These are phyloP conservation scores for Cottoperca gobio DNA, from an alignment of 2,797 vertebrate genomes.

Conservation along the genomic window DNA sequence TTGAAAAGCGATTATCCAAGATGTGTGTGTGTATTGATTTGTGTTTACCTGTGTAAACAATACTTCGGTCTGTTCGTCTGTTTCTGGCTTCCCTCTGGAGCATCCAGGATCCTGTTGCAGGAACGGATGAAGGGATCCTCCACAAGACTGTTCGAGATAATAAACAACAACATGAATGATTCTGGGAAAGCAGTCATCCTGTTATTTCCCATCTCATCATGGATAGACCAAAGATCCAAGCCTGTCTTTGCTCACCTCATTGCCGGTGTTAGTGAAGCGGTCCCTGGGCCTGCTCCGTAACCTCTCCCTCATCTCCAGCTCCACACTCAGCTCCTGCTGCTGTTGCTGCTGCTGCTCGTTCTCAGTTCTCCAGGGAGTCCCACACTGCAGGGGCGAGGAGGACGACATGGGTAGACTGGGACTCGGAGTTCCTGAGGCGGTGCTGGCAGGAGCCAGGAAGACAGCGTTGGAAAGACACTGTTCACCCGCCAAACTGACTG, in stretches of 20 bases:
- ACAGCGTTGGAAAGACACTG: conserved; percentile 67
- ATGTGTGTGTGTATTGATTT: conserved; percentile 11
- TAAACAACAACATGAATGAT: conserved; percentile 3
- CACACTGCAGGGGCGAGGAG: conserved; percentile 75
- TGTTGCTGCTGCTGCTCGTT: conserved; percentile 79
- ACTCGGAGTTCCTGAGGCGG: conserved; percentile 80
- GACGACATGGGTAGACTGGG: conserved; percentile 82
- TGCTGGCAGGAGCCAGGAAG: conserved; percentile 77
- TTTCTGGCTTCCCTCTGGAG: conserved; percentile 58
- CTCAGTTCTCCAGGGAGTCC: conserved; percentile 78
- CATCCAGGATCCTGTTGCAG: conserved; percentile 87
- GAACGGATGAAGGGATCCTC: conserved; percentile 85
- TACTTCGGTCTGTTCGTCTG: conserved; percentile 65
- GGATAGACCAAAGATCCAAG: not conserved
- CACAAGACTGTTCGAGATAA: conserved; percentile 66
- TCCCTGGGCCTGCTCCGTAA: conserved; percentile 84
- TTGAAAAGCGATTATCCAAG: conserved; percentile 6
- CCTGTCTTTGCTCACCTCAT: conserved; percentile 62
- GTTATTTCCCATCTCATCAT: conserved; percentile 1
- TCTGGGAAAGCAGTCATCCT: not conserved
- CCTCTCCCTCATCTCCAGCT: conserved; percentile 87
- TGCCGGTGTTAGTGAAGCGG: conserved; percentile 45
- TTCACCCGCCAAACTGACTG: conserved; percentile 71
- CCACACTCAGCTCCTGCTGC: conserved; percentile 82
- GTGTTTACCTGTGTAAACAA: conserved; percentile 77